Base-by-base conservation (phyloP, 37 sponge, comb jelly and placozoan genomes). In the Chondrosia reniformis region DNA sequence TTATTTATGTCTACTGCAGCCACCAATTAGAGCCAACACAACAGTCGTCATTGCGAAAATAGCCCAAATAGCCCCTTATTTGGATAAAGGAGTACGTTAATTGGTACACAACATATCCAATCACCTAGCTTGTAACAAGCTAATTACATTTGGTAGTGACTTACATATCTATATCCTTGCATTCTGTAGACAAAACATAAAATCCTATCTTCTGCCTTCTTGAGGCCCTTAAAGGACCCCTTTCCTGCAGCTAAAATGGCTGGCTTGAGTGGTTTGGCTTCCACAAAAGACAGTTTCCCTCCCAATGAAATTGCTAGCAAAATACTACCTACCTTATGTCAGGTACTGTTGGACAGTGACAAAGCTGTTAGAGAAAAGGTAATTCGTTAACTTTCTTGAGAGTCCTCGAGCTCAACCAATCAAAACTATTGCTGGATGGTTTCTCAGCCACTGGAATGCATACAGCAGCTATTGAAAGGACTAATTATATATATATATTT, bases 191-290 rank as follows among this genome's bases (percentile, higher is more conserved):
- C 94, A 22, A 83, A 90, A 3, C 88, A 88, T 43, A 89, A 85
- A 63, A 89, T 96, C 42, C 79, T 96, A 15, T 75, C 76, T 49
- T 83, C 97, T 17, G 97, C 97, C 9, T 96, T 93, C 80, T 62
- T 88, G 0, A 83, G 99, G 33, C 81, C 93, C 0, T 85, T 98
- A n/a, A 88, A 89, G 72, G 99, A 98, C 55, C 93, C 99, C 22
- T 95, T 95, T 76, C 79, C 91, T 36, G 93, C 88, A 0, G 93
- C 96, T 45, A 84, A 95, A 2, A 73, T 45, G 42, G 93, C 99
- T 15, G 88, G 87, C 6, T 75, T 98, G 30, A 63, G 63, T 19
- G 84, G 83, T 30, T 84, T 98, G 63, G 84, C 67, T 24, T 72
- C 84, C 75, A 90, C 94, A 3, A 80, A 55, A 25, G 28, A 43